Base-by-base conservation (phyloP, 2,888 invertebrate genomes). In the Acrobeloides nanus region DNA sequence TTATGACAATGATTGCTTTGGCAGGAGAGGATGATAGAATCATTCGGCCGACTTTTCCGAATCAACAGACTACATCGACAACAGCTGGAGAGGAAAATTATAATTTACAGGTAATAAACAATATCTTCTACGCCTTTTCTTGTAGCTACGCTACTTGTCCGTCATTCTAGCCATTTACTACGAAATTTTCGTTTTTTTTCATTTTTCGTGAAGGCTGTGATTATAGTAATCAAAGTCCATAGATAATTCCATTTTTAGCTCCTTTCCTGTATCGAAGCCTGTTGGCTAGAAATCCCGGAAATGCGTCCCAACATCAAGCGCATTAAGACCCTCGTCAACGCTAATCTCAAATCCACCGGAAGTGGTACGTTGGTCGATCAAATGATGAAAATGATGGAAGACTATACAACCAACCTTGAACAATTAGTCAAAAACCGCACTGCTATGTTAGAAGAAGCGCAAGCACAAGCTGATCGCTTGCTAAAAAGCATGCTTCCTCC, bases 331-430 rank as follows among this genome's bases (percentile, higher is more conserved):
- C 59, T 68, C 58, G 60, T 68, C 1, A 63, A 66, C 42, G 49
- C 66, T 3, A 68, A 68, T 40, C 53, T 68, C 15, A 57, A 60
- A 48, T 61, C 65, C 5, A n/a, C 64, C 7, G 66, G 64, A 40
- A 63, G 59, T 44, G 68, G 68, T 1, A 60, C 66, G 1, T 53
- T 68, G 7, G 66, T 68, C 7, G 68, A 68, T 42, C 67, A 68
- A 41, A 68, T 68, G 68, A 63, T 68, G 61, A 68, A 63, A 46
- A 66, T 66, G 66, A 66, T 66, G 66, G 66, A 66, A 39, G 59
- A 57, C 18, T 68, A 68, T 49, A 69, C 68, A 4, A 57, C 63
- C 1, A 69, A 69, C 43, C 46, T 69, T 27, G 68, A 68, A 37
- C 55, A 53, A 17, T 59, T 68, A 46, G 68, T 68, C 8, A 53